These are phyloP conservation scores for Mionectes olivaceus DNA, from an alignment of 2,797 vertebrate genomes.

Conservation along the genomic window DNA sequence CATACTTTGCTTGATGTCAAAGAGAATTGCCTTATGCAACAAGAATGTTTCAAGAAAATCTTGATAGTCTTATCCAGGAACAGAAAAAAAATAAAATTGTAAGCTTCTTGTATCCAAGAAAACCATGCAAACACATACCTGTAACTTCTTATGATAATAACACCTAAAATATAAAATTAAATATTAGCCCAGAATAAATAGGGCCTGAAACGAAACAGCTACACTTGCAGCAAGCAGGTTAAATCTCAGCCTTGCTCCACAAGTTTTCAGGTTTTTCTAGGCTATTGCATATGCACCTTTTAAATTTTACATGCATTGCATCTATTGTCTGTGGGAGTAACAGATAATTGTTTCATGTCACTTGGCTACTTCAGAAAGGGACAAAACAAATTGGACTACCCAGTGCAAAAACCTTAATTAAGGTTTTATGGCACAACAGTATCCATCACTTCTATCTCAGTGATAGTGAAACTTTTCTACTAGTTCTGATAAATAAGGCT, in stretches of 20 bases:
- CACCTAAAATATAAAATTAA: slow-evolving; percentile 10
- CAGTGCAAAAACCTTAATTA: too few relatives aligned
- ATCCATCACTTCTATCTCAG: background rate
- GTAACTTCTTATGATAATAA: background rate
- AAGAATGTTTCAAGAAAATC: background rate
- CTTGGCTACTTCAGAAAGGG: background rate
- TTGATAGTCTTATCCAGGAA: background rate
- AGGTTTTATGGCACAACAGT: background rate
- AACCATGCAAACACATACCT: background rate
- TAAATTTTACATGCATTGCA: background rate
- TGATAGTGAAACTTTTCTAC: background rate
- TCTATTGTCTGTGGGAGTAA: background rate
- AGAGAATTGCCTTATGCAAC: background rate
- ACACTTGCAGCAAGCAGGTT: background rate
- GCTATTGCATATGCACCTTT: background rate
- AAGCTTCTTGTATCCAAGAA: background rate
- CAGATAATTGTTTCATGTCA: background rate
- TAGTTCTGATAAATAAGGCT: background rate
- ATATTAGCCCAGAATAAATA: slow-evolving; percentile 24
- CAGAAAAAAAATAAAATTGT: background rate
- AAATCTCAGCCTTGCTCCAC: background rate
- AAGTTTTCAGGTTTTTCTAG: background rate
- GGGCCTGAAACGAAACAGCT: background rate
- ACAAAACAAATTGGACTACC: background rate
- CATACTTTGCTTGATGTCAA: background rate